Evolutionary conservation across 2,797 vertebrate species (phyloP).

Genomic region (Malacoctenus gilli): DNA sequence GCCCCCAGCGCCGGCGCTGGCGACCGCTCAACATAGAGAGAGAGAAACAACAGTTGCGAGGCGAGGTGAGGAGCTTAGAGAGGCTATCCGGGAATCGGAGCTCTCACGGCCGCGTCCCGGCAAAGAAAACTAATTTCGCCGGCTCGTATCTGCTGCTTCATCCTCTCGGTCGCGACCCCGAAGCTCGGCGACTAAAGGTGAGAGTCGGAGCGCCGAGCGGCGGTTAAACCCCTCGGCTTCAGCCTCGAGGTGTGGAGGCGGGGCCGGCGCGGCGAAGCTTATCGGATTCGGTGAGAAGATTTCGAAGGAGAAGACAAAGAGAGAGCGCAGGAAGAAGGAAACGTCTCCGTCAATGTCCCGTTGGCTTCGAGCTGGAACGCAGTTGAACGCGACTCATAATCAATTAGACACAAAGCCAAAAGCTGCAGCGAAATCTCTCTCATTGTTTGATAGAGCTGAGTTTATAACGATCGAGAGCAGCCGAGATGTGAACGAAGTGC

Average conservation of each 20-base stretch:
- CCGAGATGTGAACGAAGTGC: no score
- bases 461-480: constrained; percentile 22
- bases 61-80: constrained; percentile 49
- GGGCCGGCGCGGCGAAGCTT: no score
- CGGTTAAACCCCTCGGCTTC: constrained; percentile 28
- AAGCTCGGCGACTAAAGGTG: constrained; percentile 41
- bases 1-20: constrained; percentile 27
- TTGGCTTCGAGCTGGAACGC: constrained; percentile 24
- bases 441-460: constrained; percentile 34
- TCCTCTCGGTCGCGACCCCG: constrained; percentile 46
- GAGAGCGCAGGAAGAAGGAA: neutral
- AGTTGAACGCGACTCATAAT: constrained; percentile 35
- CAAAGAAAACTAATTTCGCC: constrained; percentile 52
- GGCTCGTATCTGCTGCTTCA: constrained; percentile 42
- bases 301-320: constrained; percentile 8
- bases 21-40: constrained; percentile 43
- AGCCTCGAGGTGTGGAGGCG: constrained; percentile 20
- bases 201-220: constrained; percentile 26
- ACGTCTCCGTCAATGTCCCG: constrained; percentile 23
- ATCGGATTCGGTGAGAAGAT: no score
- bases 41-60: constrained; percentile 45
- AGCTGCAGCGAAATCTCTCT: constrained; percentile 37
- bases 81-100: constrained; percentile 48
- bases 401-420: constrained; percentile 45
- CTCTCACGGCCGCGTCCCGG: constrained; percentile 23